Percentiles rank a stretch among this genome's conserved stretches.
phyloP scores from a whole-genome alignment of 2,888 invertebrate species.

The Teinopalpus imperialis region DNA sequence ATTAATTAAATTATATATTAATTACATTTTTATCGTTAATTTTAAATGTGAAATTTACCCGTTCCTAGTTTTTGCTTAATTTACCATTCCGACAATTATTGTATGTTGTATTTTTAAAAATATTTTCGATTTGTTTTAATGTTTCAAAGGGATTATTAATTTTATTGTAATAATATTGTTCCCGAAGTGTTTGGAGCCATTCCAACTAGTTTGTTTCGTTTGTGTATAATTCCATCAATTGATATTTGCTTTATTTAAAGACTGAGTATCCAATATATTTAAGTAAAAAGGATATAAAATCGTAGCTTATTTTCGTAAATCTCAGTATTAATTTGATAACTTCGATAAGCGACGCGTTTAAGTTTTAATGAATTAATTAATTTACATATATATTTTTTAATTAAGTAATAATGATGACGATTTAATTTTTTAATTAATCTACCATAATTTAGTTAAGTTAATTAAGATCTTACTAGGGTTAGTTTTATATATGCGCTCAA shows the following conservation, averaged over 20 bases:
- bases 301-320: slow-evolving; percentile 28
- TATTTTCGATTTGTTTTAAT: slow-evolving; percentile 1
- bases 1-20: slow-evolving; percentile 6
- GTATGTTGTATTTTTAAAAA: slow-evolving; percentile 1
- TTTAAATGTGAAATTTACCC: too few relatives aligned
- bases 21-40: not conserved
- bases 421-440: slow-evolving; percentile 37
- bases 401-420: slow-evolving; percentile 26
- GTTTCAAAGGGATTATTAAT: not conserved
- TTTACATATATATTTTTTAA: slow-evolving; percentile 29
- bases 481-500: slow-evolving; percentile 74
- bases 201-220: too few relatives aligned
- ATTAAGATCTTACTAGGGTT: slow-evolving; percentile 45
- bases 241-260: slow-evolving; percentile 36
- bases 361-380: slow-evolving; percentile 31
- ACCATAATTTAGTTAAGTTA: slow-evolving; percentile 39
- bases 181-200: slow-evolving; percentile 20
- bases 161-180: not conserved
- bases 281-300: not conserved
- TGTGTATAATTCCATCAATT: slow-evolving; percentile 25
- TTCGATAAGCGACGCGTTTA: slow-evolving; percentile 24
- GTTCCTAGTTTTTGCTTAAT: slow-evolving; percentile 2
- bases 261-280: slow-evolving; percentile 42
- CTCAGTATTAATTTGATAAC: slow-evolving; percentile 29
- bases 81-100: slow-evolving; percentile 12